phyloP scores from a whole-genome alignment of 2,888 invertebrate genomes.

The Polia nebulosa region DNA sequence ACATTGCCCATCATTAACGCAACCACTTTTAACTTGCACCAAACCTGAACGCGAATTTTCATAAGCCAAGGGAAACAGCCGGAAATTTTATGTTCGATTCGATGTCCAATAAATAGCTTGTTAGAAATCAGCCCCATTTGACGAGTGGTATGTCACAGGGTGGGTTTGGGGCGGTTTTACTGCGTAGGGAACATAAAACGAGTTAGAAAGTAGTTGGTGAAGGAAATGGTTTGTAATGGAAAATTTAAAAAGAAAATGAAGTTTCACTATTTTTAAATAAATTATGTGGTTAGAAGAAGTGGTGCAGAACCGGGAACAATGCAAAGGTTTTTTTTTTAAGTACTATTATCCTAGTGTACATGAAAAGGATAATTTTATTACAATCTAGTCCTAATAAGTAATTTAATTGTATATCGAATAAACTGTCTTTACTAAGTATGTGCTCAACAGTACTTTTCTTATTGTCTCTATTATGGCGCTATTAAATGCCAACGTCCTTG shows the following conservation, averaged over 20 bases:
- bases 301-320: too few species aligned
- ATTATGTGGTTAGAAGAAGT: too few species aligned
- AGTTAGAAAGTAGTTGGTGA: slow-evolving; percentile 18
- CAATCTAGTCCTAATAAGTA: too few species aligned
- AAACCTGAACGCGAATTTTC: slow-evolving; percentile 65
- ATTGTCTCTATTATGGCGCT: too few species aligned
- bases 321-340: too few species aligned
- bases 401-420: too few species aligned
- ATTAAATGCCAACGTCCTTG: too few species aligned
- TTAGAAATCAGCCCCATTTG: slow-evolving; percentile 66
- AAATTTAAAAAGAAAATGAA: background rate
- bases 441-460: too few species aligned
- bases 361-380: too few species aligned
- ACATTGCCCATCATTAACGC: too few species aligned
- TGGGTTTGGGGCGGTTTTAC: slow-evolving; percentile 32
- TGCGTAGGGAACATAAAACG: slow-evolving; percentile 31
- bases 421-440: too few species aligned
- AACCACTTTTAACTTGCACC: slow-evolving; percentile 32
- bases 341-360: too few species aligned
- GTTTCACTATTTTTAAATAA: background rate
- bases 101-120: slow-evolving; percentile 78
- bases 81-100: slow-evolving; percentile 76
- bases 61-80: slow-evolving; percentile 72
- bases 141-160: slow-evolving; percentile 51
- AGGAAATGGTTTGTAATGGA: slow-evolving; percentile 27